Conservation (phyloP, 2,888 invertebrate genomes). For the Chloroclystis v-ata region DNA sequence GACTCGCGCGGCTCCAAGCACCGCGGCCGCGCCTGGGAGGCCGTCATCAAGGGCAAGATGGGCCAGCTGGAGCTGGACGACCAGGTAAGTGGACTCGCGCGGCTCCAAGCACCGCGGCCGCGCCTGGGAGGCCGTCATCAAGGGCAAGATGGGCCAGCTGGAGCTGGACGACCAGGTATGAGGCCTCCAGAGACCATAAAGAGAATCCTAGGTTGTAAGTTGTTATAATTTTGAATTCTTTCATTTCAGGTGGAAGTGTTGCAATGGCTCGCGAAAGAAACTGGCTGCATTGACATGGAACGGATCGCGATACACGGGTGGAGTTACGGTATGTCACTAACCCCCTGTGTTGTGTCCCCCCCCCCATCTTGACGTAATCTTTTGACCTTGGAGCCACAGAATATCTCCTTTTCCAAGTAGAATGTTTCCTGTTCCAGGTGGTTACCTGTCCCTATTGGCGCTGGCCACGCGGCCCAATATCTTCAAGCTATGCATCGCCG, state of each 20-base stretch:
- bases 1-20: slow-evolving; percentile 85
- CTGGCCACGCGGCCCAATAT: slow-evolving; percentile 94
- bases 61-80: slow-evolving; percentile 96
- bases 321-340: slow-evolving; percentile 91
- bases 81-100: slow-evolving; percentile 90
- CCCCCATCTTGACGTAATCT: too few relatives aligned
- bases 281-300: slow-evolving; percentile 93
- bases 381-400: too few relatives aligned
- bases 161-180: slow-evolving; percentile 92
- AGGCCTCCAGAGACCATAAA: too few relatives aligned
- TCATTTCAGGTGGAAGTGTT: slow-evolving; percentile 87
- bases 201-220: too few relatives aligned
- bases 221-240: neutral
- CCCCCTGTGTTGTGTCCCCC: too few relatives aligned
- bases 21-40: slow-evolving; percentile 94
- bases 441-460: slow-evolving; percentile 96
- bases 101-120: slow-evolving; percentile 83
- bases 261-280: slow-evolving; percentile 88
- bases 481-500: slow-evolving; percentile 97
- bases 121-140: slow-evolving; percentile 93
- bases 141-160: slow-evolving; percentile 94
- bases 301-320: slow-evolving; percentile 98
- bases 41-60: slow-evolving; percentile 92
- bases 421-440: slow-evolving; percentile 70
- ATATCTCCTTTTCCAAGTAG: too few relatives aligned